Evolutionary conservation across 2,888 invertebrate species (phyloP).

Genomic region (Eristalinus sepulchralis): DNA sequence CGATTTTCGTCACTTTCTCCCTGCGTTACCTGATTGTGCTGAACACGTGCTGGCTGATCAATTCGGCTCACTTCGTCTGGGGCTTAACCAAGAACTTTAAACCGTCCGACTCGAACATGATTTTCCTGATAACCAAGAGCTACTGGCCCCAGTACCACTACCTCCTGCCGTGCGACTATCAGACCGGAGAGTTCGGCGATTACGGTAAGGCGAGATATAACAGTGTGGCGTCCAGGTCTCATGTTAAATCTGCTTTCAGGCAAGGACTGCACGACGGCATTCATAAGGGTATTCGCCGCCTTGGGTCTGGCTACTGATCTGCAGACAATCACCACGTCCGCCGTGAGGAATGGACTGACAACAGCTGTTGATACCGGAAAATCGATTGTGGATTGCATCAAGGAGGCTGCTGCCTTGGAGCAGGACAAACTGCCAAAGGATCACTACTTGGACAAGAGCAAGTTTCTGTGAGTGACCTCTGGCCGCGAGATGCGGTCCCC

Average conservation of each 20-base stretch:
- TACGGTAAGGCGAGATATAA: constrained; percentile 82
- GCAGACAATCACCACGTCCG: constrained; percentile 84
- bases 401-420: constrained; percentile 80
- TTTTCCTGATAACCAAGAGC: constrained; percentile 88
- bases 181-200: constrained; percentile 90
- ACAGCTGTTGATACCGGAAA: constrained; percentile 83
- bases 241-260: constrained; percentile 77
- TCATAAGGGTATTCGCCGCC: constrained; percentile 87
- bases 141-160: constrained; percentile 93
- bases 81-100: constrained; percentile 88
- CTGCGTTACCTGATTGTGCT: constrained; percentile 85
- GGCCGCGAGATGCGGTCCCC: background rate
- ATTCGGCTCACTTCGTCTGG: constrained; percentile 88
- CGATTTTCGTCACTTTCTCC: constrained; percentile 86
- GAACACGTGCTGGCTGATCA: constrained; percentile 87
- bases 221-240: background rate
- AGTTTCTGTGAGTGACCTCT: constrained; percentile 75
- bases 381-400: constrained; percentile 83
- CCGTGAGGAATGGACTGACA: constrained; percentile 85
- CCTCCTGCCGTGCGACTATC: constrained; percentile 89
- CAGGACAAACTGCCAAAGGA: constrained; percentile 81
- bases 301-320: constrained; percentile 85
- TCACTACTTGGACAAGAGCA: constrained; percentile 82
- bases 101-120: constrained; percentile 86
- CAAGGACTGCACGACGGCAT: constrained; percentile 84